Evolutionary conservation across 2,113 vertebrate genomes (phyloP), one percentile per base, ranked within the genome.

Genomic region (Ochotona princeps): DNA sequence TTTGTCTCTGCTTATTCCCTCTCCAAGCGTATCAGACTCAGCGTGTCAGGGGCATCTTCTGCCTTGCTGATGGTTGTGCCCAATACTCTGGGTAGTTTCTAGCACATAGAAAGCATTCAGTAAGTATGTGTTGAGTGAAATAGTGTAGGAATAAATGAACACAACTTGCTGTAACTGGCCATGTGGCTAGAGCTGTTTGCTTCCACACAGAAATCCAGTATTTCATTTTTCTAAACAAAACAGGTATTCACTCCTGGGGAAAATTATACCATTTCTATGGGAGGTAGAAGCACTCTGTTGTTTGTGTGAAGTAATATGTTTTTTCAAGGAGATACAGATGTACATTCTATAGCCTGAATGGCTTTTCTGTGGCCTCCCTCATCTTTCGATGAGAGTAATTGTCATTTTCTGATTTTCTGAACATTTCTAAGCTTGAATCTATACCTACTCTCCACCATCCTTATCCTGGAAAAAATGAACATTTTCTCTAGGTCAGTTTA

Each of bases 61-160:
- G 25, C 89, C 38, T 54, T 28, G 14, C 10, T 32, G 21, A 23
- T 2, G 3, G n/a, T 23, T 47, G 1, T 20, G 3, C 5, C 18
- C 3, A 20, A 49, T 10, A 6, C 80, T 83, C 32, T 57, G 73
- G 44, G 32, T 10, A 10, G 14, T 4, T 3, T 14, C 57, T n/a
- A 0, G 5, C 25, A 32, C 47, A 2, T 0, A 70, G 14, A 23
- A 9, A 60, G 49, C 30, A 18, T 5, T n/a, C 72, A 47, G 0
- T 60, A 28, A 76, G 8, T 35, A 38, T 38, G 8, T 32, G 26
- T 12, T 69, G 54, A 76, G 5, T 76, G 61, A 87, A 35, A 32
- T 63, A 69, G 18, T 14, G 54, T 32, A 15, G 54, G 54, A 57
- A 18, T 57, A 57, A 57, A 57, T 14, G 80, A 57, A 44, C 47